These are phyloP conservation scores for Ophioninae sp. DNA, from an alignment of 2,888 invertebrate genomes.

Conservation along the genomic window DNA sequence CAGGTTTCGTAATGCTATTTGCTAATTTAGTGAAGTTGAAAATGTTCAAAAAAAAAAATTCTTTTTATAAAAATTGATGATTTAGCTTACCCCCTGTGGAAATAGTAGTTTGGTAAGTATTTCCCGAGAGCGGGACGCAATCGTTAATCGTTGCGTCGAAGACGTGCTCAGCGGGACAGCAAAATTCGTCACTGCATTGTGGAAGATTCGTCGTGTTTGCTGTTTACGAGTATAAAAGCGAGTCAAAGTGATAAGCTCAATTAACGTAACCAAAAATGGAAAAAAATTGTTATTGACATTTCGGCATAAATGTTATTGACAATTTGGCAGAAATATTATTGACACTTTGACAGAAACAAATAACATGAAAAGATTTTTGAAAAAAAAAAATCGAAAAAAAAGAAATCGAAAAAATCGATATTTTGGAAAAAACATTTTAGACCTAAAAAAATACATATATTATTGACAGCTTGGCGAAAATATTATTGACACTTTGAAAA, in stretches of 20 bases:
- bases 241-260: constrained; percentile 7
- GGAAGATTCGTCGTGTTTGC: constrained; percentile 68
- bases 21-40: background rate
- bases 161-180: constrained; percentile 81
- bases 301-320: too few relatives aligned
- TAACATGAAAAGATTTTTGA: too few relatives aligned
- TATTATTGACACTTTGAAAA: background rate
- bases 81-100: constrained; percentile 44
- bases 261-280: background rate
- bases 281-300: too few relatives aligned
- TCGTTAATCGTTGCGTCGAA: constrained; percentile 75
- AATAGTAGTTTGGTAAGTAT: constrained; percentile 69
- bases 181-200: constrained; percentile 81
- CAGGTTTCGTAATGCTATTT: background rate
- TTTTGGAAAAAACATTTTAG: too few relatives aligned
- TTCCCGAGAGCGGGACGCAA: constrained; percentile 78
- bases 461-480: background rate
- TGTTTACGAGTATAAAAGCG: constrained; percentile 54
- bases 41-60: too few relatives aligned
- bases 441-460: too few relatives aligned
- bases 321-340: too few relatives aligned
- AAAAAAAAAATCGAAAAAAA: too few relatives aligned
- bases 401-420: too few relatives aligned
- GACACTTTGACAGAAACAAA: too few relatives aligned
- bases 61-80: background rate